These are phyloP conservation scores for Orthonychiurus folsomi DNA, from an alignment of 2,888 invertebrate genomes.

Conservation along the genomic window DNA sequence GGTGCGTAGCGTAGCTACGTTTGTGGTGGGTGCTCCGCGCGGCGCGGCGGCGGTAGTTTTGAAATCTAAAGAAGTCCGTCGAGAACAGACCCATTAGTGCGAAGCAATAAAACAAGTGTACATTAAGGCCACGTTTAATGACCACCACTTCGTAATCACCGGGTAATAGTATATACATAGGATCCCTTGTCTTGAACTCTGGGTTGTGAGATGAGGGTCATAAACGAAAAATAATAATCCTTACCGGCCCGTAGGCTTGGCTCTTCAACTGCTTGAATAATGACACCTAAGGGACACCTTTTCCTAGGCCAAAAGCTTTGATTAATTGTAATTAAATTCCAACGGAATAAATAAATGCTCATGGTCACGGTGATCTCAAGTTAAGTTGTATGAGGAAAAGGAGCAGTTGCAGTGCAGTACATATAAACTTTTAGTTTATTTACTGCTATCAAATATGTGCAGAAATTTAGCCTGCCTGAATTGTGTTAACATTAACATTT, in stretches of 20 bases:
- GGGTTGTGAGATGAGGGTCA: not conserved
- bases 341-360: not conserved
- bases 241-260: not conserved
- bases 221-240: constrained; percentile 1
- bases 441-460: too few species aligned
- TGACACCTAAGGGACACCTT: not conserved
- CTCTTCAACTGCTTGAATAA: not conserved
- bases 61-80: not conserved
- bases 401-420: too few species aligned
- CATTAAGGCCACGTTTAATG: not conserved
- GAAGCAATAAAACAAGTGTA: not conserved
- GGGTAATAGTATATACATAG: too few species aligned
- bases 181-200: not conserved
- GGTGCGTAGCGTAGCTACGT: too few species aligned
- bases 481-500: too few species aligned
- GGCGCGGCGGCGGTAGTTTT: too few species aligned
- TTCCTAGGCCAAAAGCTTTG: not conserved
- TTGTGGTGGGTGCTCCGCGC: too few species aligned
- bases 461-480: too few species aligned
- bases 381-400: too few species aligned
- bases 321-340: constrained; percentile 1
- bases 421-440: too few species aligned
- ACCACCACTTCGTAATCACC: not conserved
- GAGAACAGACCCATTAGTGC: not conserved
- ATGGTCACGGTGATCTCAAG: not conserved